Evolutionary conservation across 2,113 vertebrate species (phyloP), one percentile per base, ranked within the genome.

Genomic region (Peromyscus leucopus): DNA sequence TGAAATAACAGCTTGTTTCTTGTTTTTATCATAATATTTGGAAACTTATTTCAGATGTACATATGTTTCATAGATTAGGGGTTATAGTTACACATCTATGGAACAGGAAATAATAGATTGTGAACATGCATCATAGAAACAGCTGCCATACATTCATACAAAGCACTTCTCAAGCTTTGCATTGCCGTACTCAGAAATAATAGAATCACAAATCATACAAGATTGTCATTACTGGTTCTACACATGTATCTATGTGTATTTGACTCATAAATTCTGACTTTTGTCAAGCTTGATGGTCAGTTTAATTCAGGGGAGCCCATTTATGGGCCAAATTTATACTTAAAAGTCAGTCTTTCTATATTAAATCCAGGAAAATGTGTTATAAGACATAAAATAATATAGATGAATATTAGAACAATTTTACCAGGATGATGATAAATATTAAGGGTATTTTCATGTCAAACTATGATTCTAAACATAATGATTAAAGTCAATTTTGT

Each of bases 281-380:
- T 42, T 89, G 46, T 74, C 78, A 90, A 76, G 39, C 7, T 22
- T 48, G 26, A 89, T 21, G 78, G 72, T 83, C 46, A 75, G 26
- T 79, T 89, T 93, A 67, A 89, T 55, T 94, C 71, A 51, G 48
- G 16, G n/a, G 36, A 94, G 46, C 28, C 67, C 9, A 93, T 71
- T 96, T 87, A 71, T 9, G 26, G n/a, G 42, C 39, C 92, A 59
- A 95, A 80, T 78, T 93, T 96, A 83, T 51, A 78, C 11, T 42
- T 89, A 93, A 89, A 91, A 74, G 3, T 89, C 46, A 51, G n/a
- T 76, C 24, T 78, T 92, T 90, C 28, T 16, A 8, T 91, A 85
- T 90, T 78, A 95, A 76, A 83, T 69, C 24, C 28, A 90, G 21
- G 55, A n/a, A 17, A 65, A 71, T 0, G 19, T 59, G 89, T 93